Base-by-base conservation (phyloP, 2,888 invertebrate genomes). In the Caenorhabditis angaria region DNA sequence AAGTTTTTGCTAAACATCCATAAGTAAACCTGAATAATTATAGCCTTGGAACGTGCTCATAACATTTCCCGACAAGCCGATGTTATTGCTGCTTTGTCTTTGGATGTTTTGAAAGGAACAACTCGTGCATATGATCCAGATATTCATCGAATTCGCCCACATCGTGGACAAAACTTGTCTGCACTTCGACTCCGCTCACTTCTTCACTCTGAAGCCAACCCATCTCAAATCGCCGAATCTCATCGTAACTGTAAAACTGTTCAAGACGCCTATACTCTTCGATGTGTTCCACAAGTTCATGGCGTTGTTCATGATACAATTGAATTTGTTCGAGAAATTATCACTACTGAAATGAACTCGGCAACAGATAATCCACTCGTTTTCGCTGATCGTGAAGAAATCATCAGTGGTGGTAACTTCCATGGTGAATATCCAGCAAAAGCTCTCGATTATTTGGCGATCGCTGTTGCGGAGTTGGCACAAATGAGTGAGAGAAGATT, bases 351-450 rank as follows among this genome's bases (percentile, higher is more conserved):
- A 87, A 90, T 92, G 88, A 92, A 92, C 88, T 91, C 91, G 76
- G 91, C 91, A 20, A 92, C 92, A 1, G 92, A 92, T 85, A 92
- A 92, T 87, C 92, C 92, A 68, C 90, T 91, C 68, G 90, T 91
- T 14, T 90, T 91, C 84, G 88, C 90, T 8, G 90, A 90, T 60
- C 84, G 90, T 20, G 90, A 90, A 41, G 91, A 92, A 85, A 91
- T 92, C 55, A 90, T 92, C 67, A 91, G 91, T 6, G 91, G 91
- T 5, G 92, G 92, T 55, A 92, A 92, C 86, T 92, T 92, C 87
- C 92, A 92, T 82, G 92, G 92, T 6, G 92, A 92, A 88, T 92
- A 92, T 84, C 92, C 92, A 3, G 92, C 92, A 12, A 92, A 92
- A 88, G 91, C 90, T 2, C 87, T 91, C 60, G 92, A 92, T 84